Evolutionary conservation across 2,888 invertebrate species (phyloP), one percentile per base, ranked within the genome.

Genomic region (Xylophagus ater): DNA sequence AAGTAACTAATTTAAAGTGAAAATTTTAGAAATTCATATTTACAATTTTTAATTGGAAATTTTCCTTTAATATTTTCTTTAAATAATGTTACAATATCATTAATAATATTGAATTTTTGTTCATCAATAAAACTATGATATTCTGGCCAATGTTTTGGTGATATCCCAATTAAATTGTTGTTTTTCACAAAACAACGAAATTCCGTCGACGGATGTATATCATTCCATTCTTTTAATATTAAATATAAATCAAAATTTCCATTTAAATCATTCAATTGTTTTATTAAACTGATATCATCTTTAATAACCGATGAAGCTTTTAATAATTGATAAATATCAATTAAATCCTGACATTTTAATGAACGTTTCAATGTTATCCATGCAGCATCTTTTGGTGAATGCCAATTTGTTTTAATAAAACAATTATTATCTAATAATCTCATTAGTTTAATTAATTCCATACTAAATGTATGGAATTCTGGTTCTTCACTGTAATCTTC

Each of bases 371-470:
- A 39, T 18, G 49, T 49, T 25, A 51, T 49, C 51, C 51, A 51
- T 23, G 39, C 34, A 12, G 51, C 45, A 39, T 51, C 51, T 31
- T 46, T 42, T 9, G 49, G 48, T 4, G 43, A 43, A 15, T 48
- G 47, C 51, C 49, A 51, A 24, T 49, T 48, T 15, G 51, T 49
- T 42, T 51, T 51, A 0, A 51, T 21, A 23, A 49, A 51, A 4
- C n/a, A n/a, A n/a, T n/a, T n/a, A n/a, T n/a, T n/a, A n/a, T n/a
- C n/a, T n/a, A n/a, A n/a, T n/a, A n/a, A n/a, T n/a, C n/a, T n/a
- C n/a, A 46, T 42, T 2, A 42, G n/a, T 9, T 43, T 29, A 0
- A n/a, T 14, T 7, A 51, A 41, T 17, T 20, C 9, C 7, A 35
- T 21, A 15, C 48, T 48, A 34, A 51, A 49, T 30, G 45, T 44